Percentiles rank a stretch among this genome's conserved stretches.
Evolutionary conservation across 2,113 vertebrate genomes (phyloP).

Genomic region (Cathartes aura): DNA sequence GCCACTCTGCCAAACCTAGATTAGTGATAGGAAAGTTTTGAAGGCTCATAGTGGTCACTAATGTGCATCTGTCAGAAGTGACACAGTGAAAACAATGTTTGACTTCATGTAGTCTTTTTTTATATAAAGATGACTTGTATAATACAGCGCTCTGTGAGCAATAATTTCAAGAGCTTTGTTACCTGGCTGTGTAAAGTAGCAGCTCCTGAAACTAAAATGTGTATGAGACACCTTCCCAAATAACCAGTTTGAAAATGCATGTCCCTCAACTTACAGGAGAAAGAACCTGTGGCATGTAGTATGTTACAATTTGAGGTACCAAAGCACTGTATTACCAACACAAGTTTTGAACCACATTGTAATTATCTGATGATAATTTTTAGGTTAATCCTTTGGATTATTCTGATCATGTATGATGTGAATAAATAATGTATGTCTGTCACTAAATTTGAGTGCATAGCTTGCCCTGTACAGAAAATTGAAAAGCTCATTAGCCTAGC

Average conservation of each 20-base stretch:
- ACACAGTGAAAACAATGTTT: neutral
- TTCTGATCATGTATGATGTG: neutral
- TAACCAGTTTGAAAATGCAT: neutral
- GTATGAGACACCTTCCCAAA: neutral
- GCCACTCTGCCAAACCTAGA: neutral
- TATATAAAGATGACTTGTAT: neutral
- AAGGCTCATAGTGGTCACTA: neutral
- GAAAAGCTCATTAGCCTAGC: neutral
- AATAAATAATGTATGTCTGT: neutral
- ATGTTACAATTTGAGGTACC: neutral
- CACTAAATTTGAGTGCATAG: neutral
- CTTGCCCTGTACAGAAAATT: neutral
- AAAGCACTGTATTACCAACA: neutral
- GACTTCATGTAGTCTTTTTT: neutral
- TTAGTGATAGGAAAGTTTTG: neutral
- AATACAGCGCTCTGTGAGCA: neutral
- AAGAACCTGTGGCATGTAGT: neutral
- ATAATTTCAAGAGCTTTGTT: neutral
- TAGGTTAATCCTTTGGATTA: neutral
- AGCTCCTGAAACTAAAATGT: neutral
- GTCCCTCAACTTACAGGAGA: neutral
- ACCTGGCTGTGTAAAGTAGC: neutral
- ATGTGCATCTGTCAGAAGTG: neutral
- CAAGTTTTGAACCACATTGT: neutral
- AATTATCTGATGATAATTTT: neutral